A percentile compares a stretch with the other conserved stretches of the same genome.
Conservation (phyloP, 1,140 invertebrate species). For the Leguminivora glycinivorella region DNA sequence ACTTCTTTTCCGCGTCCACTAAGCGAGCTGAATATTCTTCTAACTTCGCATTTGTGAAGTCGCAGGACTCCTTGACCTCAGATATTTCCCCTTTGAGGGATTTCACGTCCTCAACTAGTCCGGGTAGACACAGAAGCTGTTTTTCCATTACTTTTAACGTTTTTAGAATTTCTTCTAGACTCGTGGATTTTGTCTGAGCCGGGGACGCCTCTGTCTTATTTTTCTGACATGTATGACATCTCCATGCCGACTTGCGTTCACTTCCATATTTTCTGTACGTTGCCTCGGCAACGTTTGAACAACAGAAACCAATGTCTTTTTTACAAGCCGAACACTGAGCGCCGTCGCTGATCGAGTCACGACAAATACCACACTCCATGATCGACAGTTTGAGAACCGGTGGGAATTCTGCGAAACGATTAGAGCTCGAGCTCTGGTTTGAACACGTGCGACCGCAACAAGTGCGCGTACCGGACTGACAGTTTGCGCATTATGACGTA, state of each 20-base stretch:
- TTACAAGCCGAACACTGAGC: conserved; percentile 24
- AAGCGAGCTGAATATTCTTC: neutral
- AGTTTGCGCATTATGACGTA: too few relatives aligned
- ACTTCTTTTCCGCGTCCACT: neutral
- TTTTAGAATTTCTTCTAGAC: neutral
- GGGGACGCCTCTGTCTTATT: conserved; percentile 23
- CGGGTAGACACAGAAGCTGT: neutral
- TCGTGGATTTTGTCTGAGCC: neutral
- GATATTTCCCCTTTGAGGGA: neutral
- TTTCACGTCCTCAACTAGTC: neutral
- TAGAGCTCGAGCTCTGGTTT: neutral
- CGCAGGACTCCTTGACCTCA: neutral
- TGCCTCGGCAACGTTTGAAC: conserved; percentile 30
- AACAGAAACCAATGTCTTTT: conserved; percentile 23
- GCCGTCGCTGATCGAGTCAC: conserved; percentile 1
- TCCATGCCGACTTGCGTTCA: conserved; percentile 34
- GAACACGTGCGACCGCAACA: neutral
- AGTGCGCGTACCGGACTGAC: neutral
- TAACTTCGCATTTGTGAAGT: neutral
- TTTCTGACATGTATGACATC: conserved; percentile 24
- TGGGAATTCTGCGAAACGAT: neutral
- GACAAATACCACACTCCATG: neutral
- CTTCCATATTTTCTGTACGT: conserved; percentile 31
- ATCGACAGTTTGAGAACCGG: neutral
- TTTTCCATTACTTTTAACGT: neutral